These are phyloP conservation scores for Lepus townsendii DNA, from an alignment of 2,797 vertebrate species.

Conservation along the genomic window DNA sequence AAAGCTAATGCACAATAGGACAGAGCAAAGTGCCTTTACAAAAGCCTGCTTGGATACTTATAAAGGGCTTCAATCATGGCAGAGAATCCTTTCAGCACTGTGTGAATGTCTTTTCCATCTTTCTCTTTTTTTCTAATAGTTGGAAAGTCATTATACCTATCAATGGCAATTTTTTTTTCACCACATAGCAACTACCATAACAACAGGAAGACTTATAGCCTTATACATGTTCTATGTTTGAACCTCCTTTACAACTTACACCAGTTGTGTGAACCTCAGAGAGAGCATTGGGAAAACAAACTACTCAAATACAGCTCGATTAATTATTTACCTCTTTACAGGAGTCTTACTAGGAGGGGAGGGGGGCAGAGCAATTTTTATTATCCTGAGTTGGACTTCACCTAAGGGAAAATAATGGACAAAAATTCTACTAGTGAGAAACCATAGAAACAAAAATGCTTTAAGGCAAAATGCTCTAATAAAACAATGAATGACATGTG, in stretches of 20 bases:
- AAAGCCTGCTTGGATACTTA: not conserved
- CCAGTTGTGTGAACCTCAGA: not conserved
- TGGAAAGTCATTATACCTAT: conserved; percentile 46
- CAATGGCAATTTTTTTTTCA: not conserved
- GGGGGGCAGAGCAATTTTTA: not conserved
- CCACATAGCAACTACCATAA: not conserved
- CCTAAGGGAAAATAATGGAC: conserved; percentile 4
- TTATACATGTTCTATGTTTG: not conserved
- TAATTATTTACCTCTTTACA: conserved; percentile 59
- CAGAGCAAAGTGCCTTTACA: conserved; percentile 47
- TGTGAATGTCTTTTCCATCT: conserved; percentile 14
- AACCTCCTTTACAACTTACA: not conserved
- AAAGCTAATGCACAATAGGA: conserved; percentile 66
- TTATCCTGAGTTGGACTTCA: conserved; percentile 45
- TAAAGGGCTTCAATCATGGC: not conserved
- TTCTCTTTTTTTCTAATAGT: not conserved
- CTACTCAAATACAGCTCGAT: not conserved
- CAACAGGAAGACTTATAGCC: not conserved
- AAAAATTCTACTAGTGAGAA: conserved; percentile 39
- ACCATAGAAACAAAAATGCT: conserved; percentile 27
- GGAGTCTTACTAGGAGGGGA: conserved; percentile 7
- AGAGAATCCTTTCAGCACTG: conserved; percentile 47
- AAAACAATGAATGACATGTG: not conserved
- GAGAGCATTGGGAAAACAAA: not conserved
- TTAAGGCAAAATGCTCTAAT: not conserved